Conservation (phyloP, 2,797 vertebrate genomes). For the Fundulus diaphanus region DNA sequence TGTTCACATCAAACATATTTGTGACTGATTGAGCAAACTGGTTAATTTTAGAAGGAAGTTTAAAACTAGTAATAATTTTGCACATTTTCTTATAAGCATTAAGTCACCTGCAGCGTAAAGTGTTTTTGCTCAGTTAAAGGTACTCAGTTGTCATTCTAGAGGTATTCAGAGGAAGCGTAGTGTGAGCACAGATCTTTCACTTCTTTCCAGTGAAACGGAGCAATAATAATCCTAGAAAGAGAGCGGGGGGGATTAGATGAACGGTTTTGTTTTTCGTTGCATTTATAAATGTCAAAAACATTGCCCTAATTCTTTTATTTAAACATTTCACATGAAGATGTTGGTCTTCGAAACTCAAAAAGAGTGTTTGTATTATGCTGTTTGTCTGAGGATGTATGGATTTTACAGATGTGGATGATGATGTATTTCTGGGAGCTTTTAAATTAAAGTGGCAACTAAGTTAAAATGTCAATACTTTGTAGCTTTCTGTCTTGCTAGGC, state of each 20-base stretch:
- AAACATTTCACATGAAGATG: constrained; percentile 48
- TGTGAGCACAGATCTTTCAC: constrained; percentile 20
- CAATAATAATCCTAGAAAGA: not conserved
- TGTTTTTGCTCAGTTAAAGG: constrained; percentile 38
- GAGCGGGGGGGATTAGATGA: not conserved
- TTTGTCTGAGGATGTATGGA: constrained; percentile 28
- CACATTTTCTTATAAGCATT: constrained; percentile 60
- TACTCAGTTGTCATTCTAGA: constrained; percentile 50
- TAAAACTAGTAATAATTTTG: constrained; percentile 33
- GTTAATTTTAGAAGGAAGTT: constrained; percentile 22
- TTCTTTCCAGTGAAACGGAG: not conserved
- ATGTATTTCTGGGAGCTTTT: constrained; percentile 11
- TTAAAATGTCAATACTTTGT: constrained; percentile 8
- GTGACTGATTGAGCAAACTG: constrained; percentile 25
- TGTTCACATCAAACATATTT: not conserved
- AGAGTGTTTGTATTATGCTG: constrained; percentile 13
- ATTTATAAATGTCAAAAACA: constrained; percentile 24
- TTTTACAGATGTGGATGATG: constrained; percentile 20
- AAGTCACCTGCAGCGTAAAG: constrained; percentile 34
- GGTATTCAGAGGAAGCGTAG: constrained; percentile 48
- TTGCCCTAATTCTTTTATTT: constrained; percentile 26
- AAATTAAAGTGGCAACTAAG: constrained; percentile 47
- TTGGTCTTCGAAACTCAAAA: constrained; percentile 30
- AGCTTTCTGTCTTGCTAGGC: constrained; percentile 8
- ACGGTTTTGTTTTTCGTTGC: constrained; percentile 31